Evolutionary conservation across 1,140 invertebrate species (phyloP), one percentile per base, ranked within the genome.

Genomic region (Caerostris darwini): DNA sequence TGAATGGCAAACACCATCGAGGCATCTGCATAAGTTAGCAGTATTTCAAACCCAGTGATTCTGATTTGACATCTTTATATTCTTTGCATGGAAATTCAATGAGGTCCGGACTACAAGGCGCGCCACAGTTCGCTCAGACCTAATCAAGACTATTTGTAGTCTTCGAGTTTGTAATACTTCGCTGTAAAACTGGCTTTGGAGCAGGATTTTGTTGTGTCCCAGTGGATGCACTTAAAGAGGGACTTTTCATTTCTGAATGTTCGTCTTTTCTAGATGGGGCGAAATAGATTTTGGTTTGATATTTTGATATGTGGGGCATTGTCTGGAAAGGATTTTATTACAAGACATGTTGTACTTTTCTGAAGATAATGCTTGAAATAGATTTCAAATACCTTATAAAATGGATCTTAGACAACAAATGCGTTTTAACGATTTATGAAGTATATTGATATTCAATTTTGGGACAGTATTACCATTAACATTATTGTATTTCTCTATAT

Each of bases 61-160:
- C 90, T 92, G 90, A 92, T 92, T 92, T 92, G 90, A 83, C 90
- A 85, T 92, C 77, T 92, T 92, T 92, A 92, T 92, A 92, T 85
- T 85, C 90, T 92, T 56, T 67, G 90, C 90, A 92, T 92, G 90
- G 90, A 92, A 92, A 92, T 92, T 81, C 90, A 92, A 92, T 92
- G 90, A 69, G 69, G 12, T 83, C 67, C 53, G 90, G 90, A 92
- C 90, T 58, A n/a, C 7, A 3, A 54, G 81, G 77, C 81, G 81
- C 90, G 61, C 50, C 81, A 14, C 50, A 64, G 59, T 53, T 85
- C 5, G 8, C 90, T 85, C 90, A 92, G 81, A 85, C 77, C 90
- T 92, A 92, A 92, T 92, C 90, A 92, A 67, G 90, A 85, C 77
- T 85, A 92, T 92, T 92, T 92, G 90, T 92, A 92, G 90, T 92